A percentile compares a stretch with the other conserved stretches of the same genome.
These are phyloP conservation scores for Triops cancriformis DNA, from an alignment of 1,140 invertebrate genomes.

Conservation along the genomic window DNA sequence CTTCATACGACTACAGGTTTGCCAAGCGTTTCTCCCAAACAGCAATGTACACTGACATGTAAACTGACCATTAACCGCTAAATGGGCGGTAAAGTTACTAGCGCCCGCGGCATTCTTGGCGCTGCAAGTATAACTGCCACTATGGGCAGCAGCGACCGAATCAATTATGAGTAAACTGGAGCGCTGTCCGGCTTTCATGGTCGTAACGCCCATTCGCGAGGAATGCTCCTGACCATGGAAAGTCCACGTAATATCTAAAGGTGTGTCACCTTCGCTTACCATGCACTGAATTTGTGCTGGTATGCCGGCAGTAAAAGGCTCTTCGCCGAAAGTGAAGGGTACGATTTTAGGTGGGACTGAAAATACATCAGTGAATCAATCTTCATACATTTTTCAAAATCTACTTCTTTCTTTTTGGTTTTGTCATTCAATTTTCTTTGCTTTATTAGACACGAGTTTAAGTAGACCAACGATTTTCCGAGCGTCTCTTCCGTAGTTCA, in stretches of 20 bases:
- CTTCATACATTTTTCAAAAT: too few relatives aligned
- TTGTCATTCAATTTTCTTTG: too few relatives aligned
- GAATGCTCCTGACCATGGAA: conserved; percentile 54
- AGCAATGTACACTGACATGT: background rate
- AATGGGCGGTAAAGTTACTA: conserved; percentile 25
- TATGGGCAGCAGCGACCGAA: conserved; percentile 53
- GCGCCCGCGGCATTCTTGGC: conserved; percentile 41
- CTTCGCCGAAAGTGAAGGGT: conserved; percentile 65
- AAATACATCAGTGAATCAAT: background rate
- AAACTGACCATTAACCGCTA: conserved; percentile 31
- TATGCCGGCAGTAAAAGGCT: conserved; percentile 67
- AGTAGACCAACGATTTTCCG: background rate
- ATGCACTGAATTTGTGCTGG: conserved; percentile 64
- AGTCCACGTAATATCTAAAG: conserved; percentile 62
- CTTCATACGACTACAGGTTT: background rate
- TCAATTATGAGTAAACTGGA: conserved; percentile 66
- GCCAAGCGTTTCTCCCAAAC: background rate
- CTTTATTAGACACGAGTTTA: background rate
- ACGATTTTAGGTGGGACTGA: conserved; percentile 66
- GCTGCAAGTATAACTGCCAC: conserved; percentile 35
- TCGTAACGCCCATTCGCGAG: conserved; percentile 37
- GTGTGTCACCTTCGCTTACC: conserved; percentile 61
- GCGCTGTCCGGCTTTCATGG: conserved; percentile 45
- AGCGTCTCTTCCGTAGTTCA: too few relatives aligned
- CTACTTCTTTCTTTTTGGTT: too few relatives aligned